These are phyloP conservation scores for Bubo scandiacus DNA, from an alignment of 2,113 vertebrate species.

Conservation along the genomic window DNA sequence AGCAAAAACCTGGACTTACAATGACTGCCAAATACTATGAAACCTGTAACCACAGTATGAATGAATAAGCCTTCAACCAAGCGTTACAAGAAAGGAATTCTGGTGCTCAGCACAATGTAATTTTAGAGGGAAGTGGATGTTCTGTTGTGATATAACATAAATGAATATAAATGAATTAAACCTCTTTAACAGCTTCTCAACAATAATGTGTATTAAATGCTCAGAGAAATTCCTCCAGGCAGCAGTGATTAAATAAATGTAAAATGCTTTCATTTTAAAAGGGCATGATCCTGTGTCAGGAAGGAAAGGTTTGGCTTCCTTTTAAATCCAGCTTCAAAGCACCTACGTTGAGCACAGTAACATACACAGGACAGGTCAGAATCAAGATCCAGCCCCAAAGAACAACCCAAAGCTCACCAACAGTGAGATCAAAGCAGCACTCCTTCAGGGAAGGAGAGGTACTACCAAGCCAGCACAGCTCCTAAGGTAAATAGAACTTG, in stretches of 20 bases:
- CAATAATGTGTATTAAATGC: neutral
- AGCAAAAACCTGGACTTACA: neutral
- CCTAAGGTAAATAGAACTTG: neutral
- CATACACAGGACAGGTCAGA: neutral
- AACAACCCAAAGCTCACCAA: neutral
- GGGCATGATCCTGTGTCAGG: neutral
- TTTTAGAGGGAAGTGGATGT: neutral
- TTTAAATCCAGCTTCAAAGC: neutral
- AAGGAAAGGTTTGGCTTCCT: neutral
- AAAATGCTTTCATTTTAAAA: neutral
- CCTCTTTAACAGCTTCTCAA: neutral
- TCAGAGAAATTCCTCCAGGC: neutral
- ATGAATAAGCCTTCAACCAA: neutral
- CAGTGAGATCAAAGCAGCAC: neutral
- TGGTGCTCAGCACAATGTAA: neutral
- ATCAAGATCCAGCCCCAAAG: neutral
- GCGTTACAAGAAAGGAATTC: neutral
- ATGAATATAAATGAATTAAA: neutral
- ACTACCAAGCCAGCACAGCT: neutral
- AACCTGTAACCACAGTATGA: neutral
- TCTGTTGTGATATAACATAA: neutral
- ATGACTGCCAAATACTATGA: neutral
- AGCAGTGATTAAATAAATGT: neutral
- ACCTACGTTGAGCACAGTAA: neutral
- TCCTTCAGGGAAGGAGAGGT: neutral